Evolutionary conservation across 2,888 invertebrate genomes (phyloP), one percentile per base, ranked within the genome.

Genomic region (Brachypterus glaber): DNA sequence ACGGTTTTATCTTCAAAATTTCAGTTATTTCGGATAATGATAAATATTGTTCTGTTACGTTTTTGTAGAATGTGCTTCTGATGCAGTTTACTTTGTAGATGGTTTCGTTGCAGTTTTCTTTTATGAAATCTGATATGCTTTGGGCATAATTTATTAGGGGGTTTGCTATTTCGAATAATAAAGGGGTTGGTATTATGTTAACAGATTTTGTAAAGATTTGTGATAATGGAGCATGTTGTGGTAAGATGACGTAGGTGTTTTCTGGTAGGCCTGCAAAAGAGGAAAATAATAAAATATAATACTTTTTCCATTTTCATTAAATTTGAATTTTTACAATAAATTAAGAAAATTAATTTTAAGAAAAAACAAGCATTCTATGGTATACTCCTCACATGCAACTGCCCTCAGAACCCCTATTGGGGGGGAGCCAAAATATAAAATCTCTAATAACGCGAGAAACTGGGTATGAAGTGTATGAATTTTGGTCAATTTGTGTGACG

Each of bases 131-230:
- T 17, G 51, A 46, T 15, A 59, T 38, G 34, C 52, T 50, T 35
- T 52, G 44, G 0, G 53, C 49, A 33, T 52, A 57, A 26, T 48
- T 49, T 9, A 64, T 29, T 9, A 66, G 46, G 2, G 62, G 60
- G 37, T 49, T 50, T 0, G 64, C 61, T 7, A 62, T 48, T 37
- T 64, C 63, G 29, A 66, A 59, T 4, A 66, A 48, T 17, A 62
- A 24, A 2, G 61, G 59, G 7, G 56, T 52, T 13, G 62, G 59
- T 16, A 56, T 43, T 14, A 63, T 49, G 37, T 54, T 54, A 17
- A 49, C 48, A 15, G 51, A 37, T 26, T 48, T 46, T 21, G 48
- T 47, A 29, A 43, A 44, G 12, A 33, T 46, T 34, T 48, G 50
- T 3, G 52, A 44, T 17, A 52, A 33, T 33, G 57, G 52, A 11